Conservation (phyloP, 2,797 vertebrate genomes). For the Hephaestus fuliginosus region DNA sequence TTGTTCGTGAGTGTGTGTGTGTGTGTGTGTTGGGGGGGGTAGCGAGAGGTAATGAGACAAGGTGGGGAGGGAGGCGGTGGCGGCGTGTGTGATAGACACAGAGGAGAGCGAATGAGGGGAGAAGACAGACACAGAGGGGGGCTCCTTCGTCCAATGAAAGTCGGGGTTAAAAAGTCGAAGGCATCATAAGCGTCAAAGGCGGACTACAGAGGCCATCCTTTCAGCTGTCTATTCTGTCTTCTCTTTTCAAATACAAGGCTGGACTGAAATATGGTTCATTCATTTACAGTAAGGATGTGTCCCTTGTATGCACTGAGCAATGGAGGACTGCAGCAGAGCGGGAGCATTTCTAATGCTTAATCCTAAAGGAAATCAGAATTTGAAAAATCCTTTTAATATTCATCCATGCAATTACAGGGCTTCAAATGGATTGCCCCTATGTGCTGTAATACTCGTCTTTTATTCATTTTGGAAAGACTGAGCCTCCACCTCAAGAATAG, state of each 20-base stretch:
- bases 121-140: constrained; percentile 42
- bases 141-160: constrained; percentile 67
- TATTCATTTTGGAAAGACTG: constrained; percentile 24
- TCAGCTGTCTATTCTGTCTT: constrained; percentile 57
- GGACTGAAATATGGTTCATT: constrained; percentile 65
- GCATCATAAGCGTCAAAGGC: constrained; percentile 76
- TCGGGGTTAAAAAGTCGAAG: constrained; percentile 80
- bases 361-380: constrained; percentile 46
- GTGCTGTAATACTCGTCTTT: constrained; percentile 19
- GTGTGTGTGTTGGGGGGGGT: constrained; percentile 4
- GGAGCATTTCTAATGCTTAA: constrained; percentile 27
- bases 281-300: constrained; percentile 42
- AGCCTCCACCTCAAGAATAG: constrained; percentile 12
- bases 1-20: constrained; percentile 47
- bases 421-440: constrained; percentile 29
- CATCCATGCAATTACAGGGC: constrained; percentile 37
- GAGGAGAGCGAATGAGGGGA: constrained; percentile 60
- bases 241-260: constrained; percentile 59
- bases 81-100: constrained; percentile 39
- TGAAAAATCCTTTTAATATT: constrained; percentile 71
- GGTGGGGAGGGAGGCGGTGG: background rate
- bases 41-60: constrained; percentile 67
- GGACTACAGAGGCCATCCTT: constrained; percentile 69
- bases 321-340: background rate
- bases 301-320: constrained; percentile 34